Base-by-base conservation (phyloP, 2,113 vertebrate genomes). In the Elephas maximus region DNA sequence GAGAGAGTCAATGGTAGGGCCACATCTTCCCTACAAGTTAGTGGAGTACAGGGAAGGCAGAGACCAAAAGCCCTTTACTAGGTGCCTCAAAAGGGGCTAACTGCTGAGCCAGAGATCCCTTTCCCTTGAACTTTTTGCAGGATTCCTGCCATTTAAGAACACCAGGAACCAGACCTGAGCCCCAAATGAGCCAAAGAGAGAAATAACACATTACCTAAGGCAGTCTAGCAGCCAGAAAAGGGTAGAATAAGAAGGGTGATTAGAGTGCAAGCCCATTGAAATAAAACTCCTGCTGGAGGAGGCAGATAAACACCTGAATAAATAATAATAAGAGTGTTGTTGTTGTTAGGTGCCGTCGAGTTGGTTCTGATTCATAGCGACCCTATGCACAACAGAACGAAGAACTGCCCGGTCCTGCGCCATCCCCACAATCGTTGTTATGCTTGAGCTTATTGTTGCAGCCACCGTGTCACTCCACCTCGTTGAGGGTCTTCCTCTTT, bases 171-270 rank as follows among this genome's bases (percentile, higher is more conserved):
- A 94, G 83, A 41, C 44, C 62, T 60, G 45, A 95, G 28, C 48
- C 53, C 33, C 44, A 41, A 60, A 48, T 88, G 62, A 93, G 33
- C 51, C 62, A 44, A n/a, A 48, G 26, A 94, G 48, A 82, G 96
- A 88, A 93, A 74, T 30, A 95, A 90, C 18, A 65, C 3, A 24
- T 79, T 91, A 67, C n/a, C 63, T 84, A 41, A 86, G 23, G 62
- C 37, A 60, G 57, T 20, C 63, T 41, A 78, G 20, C 60, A 90
- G 62, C 60, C 44, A 93, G 85, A 71, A 81, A 83, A 28, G 79
- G n/a, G 18, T 65, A 0, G 71, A 87, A 77, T 41, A 60, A 6
- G 6, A 67, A 84, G 71, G 62, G 53, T 60, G 51, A 71, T 60
- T 76, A 45, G 5, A 91, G 88, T 87, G 62, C 51, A 97, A 93